Evolutionary conservation across 2,888 invertebrate genomes (phyloP), one percentile per base, ranked within the genome.

Genomic region (Octodonta nipae): DNA sequence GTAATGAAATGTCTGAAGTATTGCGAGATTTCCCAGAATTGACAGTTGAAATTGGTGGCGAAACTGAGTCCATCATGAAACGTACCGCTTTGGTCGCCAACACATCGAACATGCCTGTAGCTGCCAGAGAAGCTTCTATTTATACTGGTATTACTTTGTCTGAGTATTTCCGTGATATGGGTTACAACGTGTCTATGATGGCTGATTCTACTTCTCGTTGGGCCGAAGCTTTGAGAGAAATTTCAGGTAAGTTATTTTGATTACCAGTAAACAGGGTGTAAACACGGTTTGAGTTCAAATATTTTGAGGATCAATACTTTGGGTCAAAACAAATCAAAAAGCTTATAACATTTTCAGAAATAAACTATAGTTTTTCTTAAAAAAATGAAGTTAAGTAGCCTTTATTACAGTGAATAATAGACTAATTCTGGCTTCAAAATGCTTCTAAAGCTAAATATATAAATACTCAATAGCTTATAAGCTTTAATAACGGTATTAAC

Each of bases 51-150:
- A 91, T 98, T 52, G 91, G 92, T 10, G 98, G 98, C 6, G 75
- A 78, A 24, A 87, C 86, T 2, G 98, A 96, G 61, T 93, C 95
- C 48, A 99, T 99, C 66, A 99, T 99, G 98, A 96, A 95, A 70
- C 83, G 98, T 65, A 99, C 98, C 2, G 88, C 95, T 20, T 72
- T 99, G 37, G 98, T 99, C 12, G 98, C 98, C 55, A 99, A 99
- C 68, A 99, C 98, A 15, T 98, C 96, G 44, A 99, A 99, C 85
- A 99, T 99, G 98, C 98, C 98, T 59, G 98, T 99, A 42, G 98
- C 98, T 54, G 98, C 98, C 64, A 82, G 98, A 65, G 98, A 98
- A 68, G 98, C 98, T 39, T 98, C 96, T 60, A 99, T 98, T 63
- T 98, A 98, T 65, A 98, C 98, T 39, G 87, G 89, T 52, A 99